Conservation (phyloP, 2,113 vertebrate genomes). For the Misgurnus mizolepis region DNA sequence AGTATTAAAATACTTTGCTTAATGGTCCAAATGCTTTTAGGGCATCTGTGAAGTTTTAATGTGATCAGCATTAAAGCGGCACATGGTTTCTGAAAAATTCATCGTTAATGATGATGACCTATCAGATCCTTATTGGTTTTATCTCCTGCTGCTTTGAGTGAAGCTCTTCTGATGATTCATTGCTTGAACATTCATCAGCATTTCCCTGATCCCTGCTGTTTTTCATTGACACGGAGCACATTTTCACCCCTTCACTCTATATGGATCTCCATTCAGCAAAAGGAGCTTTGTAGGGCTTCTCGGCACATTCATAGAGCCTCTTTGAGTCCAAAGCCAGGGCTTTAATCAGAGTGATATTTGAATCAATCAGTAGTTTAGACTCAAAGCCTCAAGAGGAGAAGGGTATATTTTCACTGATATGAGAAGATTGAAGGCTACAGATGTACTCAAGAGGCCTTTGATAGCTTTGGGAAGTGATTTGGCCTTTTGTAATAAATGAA, state of each 20-base stretch:
- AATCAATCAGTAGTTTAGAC: constrained; percentile 55
- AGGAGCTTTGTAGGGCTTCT: constrained; percentile 31
- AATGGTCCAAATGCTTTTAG: too few relatives aligned
- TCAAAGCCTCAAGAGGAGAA: constrained; percentile 48
- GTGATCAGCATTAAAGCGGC: not conserved
- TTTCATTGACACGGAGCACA: constrained; percentile 56
- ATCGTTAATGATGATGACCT: constrained; percentile 61
- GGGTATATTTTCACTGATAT: constrained; percentile 29
- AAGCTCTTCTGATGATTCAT: constrained; percentile 63
- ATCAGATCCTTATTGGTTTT: constrained; percentile 67
- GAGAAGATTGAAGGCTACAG: constrained; percentile 38
- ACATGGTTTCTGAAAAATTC: constrained; percentile 58
- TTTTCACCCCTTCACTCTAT: constrained; percentile 51
- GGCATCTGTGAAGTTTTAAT: not conserved
- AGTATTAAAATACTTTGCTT: too few relatives aligned
- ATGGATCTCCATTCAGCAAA: constrained; percentile 27
- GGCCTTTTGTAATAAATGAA: constrained; percentile 42
- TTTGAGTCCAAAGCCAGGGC: constrained; percentile 39
- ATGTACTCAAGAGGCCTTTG: constrained; percentile 50
- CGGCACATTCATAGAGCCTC: not conserved
- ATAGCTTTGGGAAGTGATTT: constrained; percentile 50
- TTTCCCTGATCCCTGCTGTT: constrained; percentile 63
- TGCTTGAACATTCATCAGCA: constrained; percentile 65
- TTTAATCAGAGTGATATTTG: constrained; percentile 60
- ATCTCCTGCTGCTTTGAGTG: constrained; percentile 61